Evolutionary conservation across 2,113 vertebrate species (phyloP).

Genomic region (Paramormyrops kingsleyae): DNA sequence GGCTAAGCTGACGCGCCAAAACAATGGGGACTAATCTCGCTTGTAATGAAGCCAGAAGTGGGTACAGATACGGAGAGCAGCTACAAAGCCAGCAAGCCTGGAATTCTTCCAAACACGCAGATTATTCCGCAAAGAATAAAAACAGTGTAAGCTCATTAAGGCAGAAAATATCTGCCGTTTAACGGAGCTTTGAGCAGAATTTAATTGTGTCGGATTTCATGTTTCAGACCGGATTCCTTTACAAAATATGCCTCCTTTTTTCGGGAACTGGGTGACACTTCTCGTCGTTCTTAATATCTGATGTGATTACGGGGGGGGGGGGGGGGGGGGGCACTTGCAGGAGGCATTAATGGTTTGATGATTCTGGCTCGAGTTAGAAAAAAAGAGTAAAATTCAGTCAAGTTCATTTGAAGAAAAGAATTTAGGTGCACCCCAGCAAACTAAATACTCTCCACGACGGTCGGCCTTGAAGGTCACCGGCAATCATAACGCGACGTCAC

Average conservation of each 20-base stretch:
- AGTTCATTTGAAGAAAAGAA: not conserved
- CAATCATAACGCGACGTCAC: not conserved
- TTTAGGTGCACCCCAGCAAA: not conserved
- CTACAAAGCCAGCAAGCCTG: slow-evolving; percentile 42
- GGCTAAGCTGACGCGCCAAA: slow-evolving; percentile 29
- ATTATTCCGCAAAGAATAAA: slow-evolving; percentile 58
- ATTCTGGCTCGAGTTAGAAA: not conserved
- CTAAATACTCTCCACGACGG: not conserved
- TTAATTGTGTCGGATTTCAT: slow-evolving; percentile 51
- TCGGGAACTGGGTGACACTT: not conserved
- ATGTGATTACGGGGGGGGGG: not conserved
- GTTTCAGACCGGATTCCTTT: slow-evolving; percentile 21
- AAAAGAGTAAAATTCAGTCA: not conserved
- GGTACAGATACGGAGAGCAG: slow-evolving; percentile 30
- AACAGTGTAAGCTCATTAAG: slow-evolving; percentile 62
- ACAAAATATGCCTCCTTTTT: not conserved
- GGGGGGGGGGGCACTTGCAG: not conserved
- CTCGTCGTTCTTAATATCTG: not conserved
- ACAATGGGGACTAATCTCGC: slow-evolving; percentile 40
- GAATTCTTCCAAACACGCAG: slow-evolving; percentile 57
- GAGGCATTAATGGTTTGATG: not conserved
- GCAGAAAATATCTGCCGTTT: slow-evolving; percentile 53
- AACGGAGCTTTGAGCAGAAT: slow-evolving; percentile 53
- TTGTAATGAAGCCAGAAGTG: slow-evolving; percentile 40
- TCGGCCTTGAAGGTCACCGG: not conserved